These are phyloP conservation scores for Ptiloglossa arizonensis DNA, from an alignment of 1,140 invertebrate genomes.

Conservation along the genomic window DNA sequence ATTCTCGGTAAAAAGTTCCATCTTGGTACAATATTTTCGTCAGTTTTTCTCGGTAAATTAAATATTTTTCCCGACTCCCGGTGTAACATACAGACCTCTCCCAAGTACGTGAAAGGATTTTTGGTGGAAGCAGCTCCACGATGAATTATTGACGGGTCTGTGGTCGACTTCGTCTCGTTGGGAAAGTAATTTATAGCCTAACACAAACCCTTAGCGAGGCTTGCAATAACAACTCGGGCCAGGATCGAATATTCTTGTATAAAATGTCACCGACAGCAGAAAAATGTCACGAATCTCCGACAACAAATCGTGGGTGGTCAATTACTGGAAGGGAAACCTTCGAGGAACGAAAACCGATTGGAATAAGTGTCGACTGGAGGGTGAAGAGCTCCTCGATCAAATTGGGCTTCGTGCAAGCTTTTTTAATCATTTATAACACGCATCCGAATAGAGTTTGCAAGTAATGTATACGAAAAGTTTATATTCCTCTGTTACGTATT, in stretches of 20 bases:
- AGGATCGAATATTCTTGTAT: conserved; percentile 39
- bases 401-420: neutral
- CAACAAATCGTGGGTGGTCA: conserved; percentile 1
- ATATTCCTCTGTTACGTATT: neutral
- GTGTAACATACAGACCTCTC: conserved; percentile 2
- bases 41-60: conserved; percentile 28
- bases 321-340: neutral
- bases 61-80: conserved; percentile 26
- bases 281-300: conserved; percentile 15
- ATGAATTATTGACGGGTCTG: conserved; percentile 61
- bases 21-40: neutral
- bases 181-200: conserved; percentile 59
- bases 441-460: neutral
- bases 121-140: conserved; percentile 30
- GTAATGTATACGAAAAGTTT: too few relatives aligned
- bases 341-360: neutral
- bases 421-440: neutral
- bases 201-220: conserved; percentile 20
- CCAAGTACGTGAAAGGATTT: conserved; percentile 34
- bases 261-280: conserved; percentile 23
- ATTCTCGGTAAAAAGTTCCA: neutral
- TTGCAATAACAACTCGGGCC: conserved; percentile 47
- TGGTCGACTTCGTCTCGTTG: conserved; percentile 51
- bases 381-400: neutral
- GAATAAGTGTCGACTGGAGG: neutral